Base-by-base conservation (phyloP, 1,140 invertebrate species). In the Zaprionus nigranus region DNA sequence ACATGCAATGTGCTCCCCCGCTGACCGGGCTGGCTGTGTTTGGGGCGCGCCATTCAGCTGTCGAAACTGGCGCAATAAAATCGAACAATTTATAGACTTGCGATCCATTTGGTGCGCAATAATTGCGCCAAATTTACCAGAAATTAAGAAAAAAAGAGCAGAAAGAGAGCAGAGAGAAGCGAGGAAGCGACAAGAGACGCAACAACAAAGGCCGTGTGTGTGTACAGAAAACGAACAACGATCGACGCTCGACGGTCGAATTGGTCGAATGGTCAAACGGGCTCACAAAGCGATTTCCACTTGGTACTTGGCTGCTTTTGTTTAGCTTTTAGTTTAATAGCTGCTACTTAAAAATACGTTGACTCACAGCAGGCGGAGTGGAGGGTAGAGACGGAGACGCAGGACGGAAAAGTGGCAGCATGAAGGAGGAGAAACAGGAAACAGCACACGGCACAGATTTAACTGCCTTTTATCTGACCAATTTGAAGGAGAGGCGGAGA, bases 1-100 rank as follows among this genome's bases (percentile, higher is more conserved):
- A 49, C 53, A 54, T 22, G 26, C 12, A 46, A 17, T 11, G 17
- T 54, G 40, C 34, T 20, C 60, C 72, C 22, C 54, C 28, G 36
- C 28, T 30, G 53, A 17, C 46, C 3, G 28, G n/a, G 58, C n/a
- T 12, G 15, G 11, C 40, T 30, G 30, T 34, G 36, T 40, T 30
- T 15, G 40, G 17, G 65, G 58, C 75, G 70, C 81, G 81, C 81
- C 85, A 84, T 88, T 88, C 85, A 85, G 78, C 86, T 90, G 85
- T 90, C 85, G 85, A 90, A 78, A 86, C 85, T 85, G 86, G 79
- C 85, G 90, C 80, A 91, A 91, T 91, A 91, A 91, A 91, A 91
- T 91, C 67, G 78, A 87, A 91, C 82, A 90, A 91, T 91, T 91
- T 91, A 91, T 91, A 75, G 85, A 83, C 90, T 90, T 79, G 82